Evolutionary conservation across 2,888 invertebrate genomes (phyloP).

Genomic region (Hydrotaea cyrtoneurina): DNA sequence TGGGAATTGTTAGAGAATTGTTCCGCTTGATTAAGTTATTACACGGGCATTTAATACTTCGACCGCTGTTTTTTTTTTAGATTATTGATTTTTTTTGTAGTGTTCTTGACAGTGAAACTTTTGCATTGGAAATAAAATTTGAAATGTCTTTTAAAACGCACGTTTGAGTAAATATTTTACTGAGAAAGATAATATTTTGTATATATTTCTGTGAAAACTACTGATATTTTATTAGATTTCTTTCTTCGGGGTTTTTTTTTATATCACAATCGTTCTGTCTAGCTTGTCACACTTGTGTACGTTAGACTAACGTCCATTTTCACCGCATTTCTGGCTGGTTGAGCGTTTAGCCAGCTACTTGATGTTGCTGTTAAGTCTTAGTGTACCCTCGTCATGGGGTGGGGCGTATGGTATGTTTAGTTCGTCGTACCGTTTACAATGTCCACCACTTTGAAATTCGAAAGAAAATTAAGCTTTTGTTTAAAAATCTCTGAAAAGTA

Average conservation of each 20-base stretch:
- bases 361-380: neutral
- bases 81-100: slow-evolving; percentile 16
- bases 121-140: neutral
- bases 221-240: too few species aligned
- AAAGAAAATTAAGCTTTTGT: too few species aligned
- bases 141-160: too few species aligned
- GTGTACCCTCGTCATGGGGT: neutral
- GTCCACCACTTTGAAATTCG: too few species aligned
- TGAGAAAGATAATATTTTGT: too few species aligned
- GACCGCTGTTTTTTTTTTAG: too few species aligned
- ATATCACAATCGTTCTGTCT: slow-evolving; percentile 2
- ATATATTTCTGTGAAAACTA: neutral
- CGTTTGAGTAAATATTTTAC: too few species aligned
- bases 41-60: neutral
- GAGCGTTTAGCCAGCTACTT: neutral
- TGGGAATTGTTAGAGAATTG: neutral
- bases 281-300: neutral
- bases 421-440: slow-evolving; percentile 11
- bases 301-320: neutral
- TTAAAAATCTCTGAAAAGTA: too few species aligned
- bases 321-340: neutral
- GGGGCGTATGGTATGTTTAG: neutral
- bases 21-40: too few species aligned
- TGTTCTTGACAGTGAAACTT: neutral
- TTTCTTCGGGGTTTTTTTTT: neutral